phyloP scores from a whole-genome alignment of 2,888 invertebrate species.

The Andricus quercusramuli region DNA sequence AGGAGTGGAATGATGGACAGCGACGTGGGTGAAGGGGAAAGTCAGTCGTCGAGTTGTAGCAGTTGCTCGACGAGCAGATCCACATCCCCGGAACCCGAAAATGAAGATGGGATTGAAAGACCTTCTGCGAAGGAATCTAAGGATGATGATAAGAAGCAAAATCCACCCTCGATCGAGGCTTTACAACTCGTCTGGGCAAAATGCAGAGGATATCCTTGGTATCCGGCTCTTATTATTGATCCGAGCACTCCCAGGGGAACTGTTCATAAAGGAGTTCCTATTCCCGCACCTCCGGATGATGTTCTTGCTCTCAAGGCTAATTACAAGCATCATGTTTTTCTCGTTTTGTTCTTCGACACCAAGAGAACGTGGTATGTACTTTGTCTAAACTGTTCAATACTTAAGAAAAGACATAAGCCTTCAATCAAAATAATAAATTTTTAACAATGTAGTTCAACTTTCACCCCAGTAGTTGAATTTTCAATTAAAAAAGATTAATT shows the following conservation, averaged over 20 bases:
- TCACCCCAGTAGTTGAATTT: no score
- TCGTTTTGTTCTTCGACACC: slow-evolving; percentile 96
- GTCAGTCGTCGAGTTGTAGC: slow-evolving; percentile 76
- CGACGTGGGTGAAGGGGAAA: slow-evolving; percentile 75
- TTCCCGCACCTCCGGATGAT: slow-evolving; percentile 95
- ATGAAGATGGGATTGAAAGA: slow-evolving; percentile 50
- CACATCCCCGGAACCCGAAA: slow-evolving; percentile 71
- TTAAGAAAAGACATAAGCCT: no score
- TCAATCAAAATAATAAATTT: no score
- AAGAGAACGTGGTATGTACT: slow-evolving; percentile 90
- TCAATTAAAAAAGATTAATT: no score
- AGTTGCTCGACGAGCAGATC: slow-evolving; percentile 76
- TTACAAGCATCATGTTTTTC: slow-evolving; percentile 90
- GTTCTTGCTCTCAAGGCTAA: slow-evolving; percentile 91
- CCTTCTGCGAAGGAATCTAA: slow-evolving; percentile 75
- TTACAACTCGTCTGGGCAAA: slow-evolving; percentile 98
- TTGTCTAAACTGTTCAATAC: no score
- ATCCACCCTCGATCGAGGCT: slow-evolving; percentile 82
- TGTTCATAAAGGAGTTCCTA: slow-evolving; percentile 95
- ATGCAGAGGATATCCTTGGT: slow-evolving; percentile 98
- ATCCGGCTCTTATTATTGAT: slow-evolving; percentile 96
- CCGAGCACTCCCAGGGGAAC: slow-evolving; percentile 94
- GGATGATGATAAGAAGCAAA: slow-evolving; percentile 76
- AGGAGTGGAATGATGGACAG: slow-evolving; percentile 75
- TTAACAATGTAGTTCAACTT: no score